Percentiles rank a stretch among this genome's conserved stretches.
These are phyloP conservation scores for Danionella dracula DNA, from an alignment of 2,797 vertebrate species.

Conservation along the genomic window DNA sequence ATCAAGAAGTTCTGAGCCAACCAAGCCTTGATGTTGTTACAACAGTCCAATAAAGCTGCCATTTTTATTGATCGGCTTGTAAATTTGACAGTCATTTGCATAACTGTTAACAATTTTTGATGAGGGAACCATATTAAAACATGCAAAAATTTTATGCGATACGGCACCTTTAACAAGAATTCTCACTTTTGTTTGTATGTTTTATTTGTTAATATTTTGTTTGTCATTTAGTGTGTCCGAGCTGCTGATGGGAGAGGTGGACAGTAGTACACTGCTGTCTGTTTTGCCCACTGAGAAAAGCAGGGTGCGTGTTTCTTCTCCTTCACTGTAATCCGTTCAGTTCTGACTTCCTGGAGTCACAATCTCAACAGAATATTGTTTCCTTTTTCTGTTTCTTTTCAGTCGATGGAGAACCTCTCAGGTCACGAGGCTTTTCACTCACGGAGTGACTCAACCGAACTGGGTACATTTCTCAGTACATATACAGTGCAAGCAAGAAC, in stretches of 20 bases:
- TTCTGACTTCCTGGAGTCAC: conserved; percentile 28
- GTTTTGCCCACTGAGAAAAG: conserved; percentile 86
- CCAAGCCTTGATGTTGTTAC: no score
- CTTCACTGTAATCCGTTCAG: conserved; percentile 15
- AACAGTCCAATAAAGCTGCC: no score
- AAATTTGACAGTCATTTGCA: no score
- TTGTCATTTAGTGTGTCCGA: conserved; percentile 81
- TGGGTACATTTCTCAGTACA: conserved; percentile 49
- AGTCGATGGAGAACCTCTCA: conserved; percentile 87
- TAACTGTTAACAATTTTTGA: no score
- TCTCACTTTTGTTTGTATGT: no score
- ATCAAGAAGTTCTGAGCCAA: no score
- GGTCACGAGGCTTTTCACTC: conserved; percentile 63
- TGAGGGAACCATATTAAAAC: no score
- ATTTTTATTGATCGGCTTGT: no score
- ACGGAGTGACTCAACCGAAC: conserved; percentile 64
- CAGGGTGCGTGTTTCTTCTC: conserved; percentile 73
- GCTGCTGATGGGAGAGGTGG: conserved; percentile 94
- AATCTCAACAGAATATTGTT: no score
- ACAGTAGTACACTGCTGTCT: conserved; percentile 90
- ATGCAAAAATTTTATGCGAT: no score
- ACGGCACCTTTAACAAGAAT: no score
- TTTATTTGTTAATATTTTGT: background rate
- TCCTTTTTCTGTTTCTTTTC: conserved; percentile 21
- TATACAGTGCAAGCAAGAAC: background rate